Evolutionary conservation across 2,113 vertebrate genomes (phyloP).

Genomic region (Rissa tridactyla): DNA sequence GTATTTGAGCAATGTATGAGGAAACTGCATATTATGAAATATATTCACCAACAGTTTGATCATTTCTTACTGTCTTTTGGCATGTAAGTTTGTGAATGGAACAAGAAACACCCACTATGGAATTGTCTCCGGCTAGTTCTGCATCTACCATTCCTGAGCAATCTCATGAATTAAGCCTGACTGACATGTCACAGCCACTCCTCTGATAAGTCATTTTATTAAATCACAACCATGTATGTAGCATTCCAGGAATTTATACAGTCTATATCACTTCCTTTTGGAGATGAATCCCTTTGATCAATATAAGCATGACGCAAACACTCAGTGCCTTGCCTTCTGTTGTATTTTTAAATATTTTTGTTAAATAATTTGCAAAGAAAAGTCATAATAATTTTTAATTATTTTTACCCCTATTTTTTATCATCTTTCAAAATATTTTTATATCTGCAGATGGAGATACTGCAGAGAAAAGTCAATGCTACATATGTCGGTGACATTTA

Average conservation of each 20-base stretch:
- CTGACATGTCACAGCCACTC: neutral
- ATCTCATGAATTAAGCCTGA: neutral
- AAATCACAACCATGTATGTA: neutral
- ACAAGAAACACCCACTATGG: neutral
- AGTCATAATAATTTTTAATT: neutral
- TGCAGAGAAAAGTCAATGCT: neutral
- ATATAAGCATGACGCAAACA: neutral
- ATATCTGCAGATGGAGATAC: neutral
- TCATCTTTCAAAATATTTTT: neutral
- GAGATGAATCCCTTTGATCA: neutral
- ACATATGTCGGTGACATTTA: neutral
- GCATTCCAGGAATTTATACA: neutral
- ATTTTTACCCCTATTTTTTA: neutral
- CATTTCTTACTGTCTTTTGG: neutral
- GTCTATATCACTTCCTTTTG: neutral
- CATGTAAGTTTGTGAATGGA: neutral
- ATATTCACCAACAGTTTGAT: neutral
- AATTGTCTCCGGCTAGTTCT: neutral
- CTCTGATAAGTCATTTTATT: neutral
- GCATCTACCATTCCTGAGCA: neutral
- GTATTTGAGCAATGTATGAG: neutral
- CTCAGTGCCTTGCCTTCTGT: neutral
- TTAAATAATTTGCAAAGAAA: neutral
- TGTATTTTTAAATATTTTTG: neutral
- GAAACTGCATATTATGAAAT: neutral